A percentile compares a stretch with the other conserved stretches of the same genome.
These are phyloP conservation scores for Heliangelus exortis DNA, from an alignment of 2,797 vertebrate species.

Conservation along the genomic window DNA sequence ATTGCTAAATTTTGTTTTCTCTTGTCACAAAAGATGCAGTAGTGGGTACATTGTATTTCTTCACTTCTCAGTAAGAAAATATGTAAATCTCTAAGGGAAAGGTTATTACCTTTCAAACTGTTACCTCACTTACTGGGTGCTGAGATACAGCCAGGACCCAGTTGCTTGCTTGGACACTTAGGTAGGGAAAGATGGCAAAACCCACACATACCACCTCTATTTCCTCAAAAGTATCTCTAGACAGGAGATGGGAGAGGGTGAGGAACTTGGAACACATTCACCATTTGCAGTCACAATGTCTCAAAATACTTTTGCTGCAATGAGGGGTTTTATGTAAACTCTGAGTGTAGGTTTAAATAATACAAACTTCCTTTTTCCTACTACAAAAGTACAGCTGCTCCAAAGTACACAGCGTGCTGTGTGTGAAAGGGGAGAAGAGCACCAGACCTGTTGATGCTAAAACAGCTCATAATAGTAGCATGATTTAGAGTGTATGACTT, in stretches of 20 bases:
- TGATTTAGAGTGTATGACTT: neutral
- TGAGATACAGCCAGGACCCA: neutral
- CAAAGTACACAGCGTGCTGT: neutral
- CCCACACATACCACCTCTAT: neutral
- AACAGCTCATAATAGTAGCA: neutral
- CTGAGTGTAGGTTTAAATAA: slow-evolving; percentile 21
- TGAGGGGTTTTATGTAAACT: slow-evolving; percentile 7
- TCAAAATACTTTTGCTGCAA: neutral
- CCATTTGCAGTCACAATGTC: neutral
- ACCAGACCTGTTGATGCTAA: neutral
- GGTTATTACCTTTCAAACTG: neutral
- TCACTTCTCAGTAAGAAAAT: neutral
- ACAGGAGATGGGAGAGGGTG: neutral
- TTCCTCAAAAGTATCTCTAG: neutral
- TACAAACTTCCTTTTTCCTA: slow-evolving; percentile 38
- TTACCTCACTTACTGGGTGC: neutral
- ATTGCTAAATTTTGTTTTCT: neutral
- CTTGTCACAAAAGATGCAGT: neutral
- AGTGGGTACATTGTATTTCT: neutral
- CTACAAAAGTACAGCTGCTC: slow-evolving; percentile 20
- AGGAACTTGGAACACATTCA: neutral
- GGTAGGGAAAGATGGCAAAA: neutral
- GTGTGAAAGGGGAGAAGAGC: neutral
- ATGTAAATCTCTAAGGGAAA: neutral
- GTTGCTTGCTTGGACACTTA: neutral